Percentiles rank a stretch among this genome's conserved stretches.
Evolutionary conservation across 1,140 invertebrate genomes (phyloP).

Genomic region (Daktulosphaira vitifoliae): DNA sequence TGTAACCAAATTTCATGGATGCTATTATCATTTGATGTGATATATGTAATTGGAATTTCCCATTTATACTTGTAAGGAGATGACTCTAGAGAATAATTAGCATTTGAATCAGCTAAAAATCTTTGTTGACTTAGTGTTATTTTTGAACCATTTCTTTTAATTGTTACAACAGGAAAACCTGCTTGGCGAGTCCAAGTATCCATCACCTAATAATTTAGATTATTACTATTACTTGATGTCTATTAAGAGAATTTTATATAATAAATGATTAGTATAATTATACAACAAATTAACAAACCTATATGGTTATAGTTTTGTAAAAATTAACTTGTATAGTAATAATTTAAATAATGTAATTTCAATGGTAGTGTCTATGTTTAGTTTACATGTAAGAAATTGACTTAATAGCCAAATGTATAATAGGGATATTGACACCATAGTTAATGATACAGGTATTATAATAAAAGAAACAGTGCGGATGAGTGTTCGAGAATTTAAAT

Average conservation of each 20-base stretch:
- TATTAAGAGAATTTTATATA: too few species aligned
- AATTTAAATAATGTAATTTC: neutral
- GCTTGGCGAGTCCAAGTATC: conserved; percentile 88
- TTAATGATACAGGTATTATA: too few species aligned
- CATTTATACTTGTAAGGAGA: conserved; percentile 61
- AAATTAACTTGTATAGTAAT: too few species aligned
- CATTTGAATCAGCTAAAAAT: conserved; percentile 60
- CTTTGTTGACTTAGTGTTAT: conserved; percentile 61
- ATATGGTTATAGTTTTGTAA: too few species aligned
- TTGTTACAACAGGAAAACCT: conserved; percentile 74
- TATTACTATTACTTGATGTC: neutral
- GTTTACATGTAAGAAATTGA: too few species aligned
- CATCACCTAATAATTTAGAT: conserved; percentile 48
- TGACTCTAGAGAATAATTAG: conserved; percentile 45
- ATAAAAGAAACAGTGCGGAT: too few species aligned
- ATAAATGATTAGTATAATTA: too few species aligned
- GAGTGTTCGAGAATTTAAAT: too few species aligned
- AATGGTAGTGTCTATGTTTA: too few species aligned
- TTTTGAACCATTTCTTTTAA: conserved; percentile 47
- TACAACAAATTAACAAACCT: too few species aligned
- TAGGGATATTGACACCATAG: too few species aligned
- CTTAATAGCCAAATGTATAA: too few species aligned
- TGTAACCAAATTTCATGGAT: conserved; percentile 48
- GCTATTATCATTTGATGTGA: conserved; percentile 49
- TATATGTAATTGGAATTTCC: conserved; percentile 73